A percentile compares a stretch with the other conserved stretches of the same genome.
These are phyloP conservation scores for Fragum whitleyi DNA, from an alignment of 2,888 invertebrate genomes.

Conservation along the genomic window DNA sequence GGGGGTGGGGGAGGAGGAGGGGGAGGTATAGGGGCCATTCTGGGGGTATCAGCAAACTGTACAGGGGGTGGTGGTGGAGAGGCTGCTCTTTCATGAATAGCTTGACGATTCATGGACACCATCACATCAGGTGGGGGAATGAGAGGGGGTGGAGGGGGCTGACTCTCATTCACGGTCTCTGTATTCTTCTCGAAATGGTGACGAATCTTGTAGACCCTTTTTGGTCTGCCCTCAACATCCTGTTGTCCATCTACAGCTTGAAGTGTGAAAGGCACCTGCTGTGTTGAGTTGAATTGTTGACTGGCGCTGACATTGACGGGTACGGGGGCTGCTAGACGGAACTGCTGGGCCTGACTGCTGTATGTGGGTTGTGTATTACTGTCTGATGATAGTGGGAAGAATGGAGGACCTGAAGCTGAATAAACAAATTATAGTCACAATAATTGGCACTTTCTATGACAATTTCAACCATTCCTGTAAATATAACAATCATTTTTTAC, in stretches of 20 bases:
- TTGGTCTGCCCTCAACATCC: slow-evolving; percentile 44
- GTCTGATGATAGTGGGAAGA: slow-evolving; percentile 47
- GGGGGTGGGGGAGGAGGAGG: slow-evolving; percentile 87
- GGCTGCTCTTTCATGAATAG: slow-evolving; percentile 64
- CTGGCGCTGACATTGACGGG: slow-evolving; percentile 38
- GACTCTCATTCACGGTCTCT: slow-evolving; percentile 64
- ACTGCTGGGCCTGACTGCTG: slow-evolving; percentile 46
- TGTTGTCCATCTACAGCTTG: slow-evolving; percentile 37
- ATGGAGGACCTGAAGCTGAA: slow-evolving; percentile 29
- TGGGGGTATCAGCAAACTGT: slow-evolving; percentile 63
- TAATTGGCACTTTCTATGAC: no score
- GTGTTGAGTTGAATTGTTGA: slow-evolving; percentile 28
- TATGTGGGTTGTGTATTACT: slow-evolving; percentile 50
- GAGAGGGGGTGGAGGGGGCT: slow-evolving; percentile 45
- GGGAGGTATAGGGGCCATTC: slow-evolving; percentile 59
- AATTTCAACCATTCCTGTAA: no score
- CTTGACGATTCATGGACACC: slow-evolving; percentile 38
- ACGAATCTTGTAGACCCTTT: slow-evolving; percentile 68
- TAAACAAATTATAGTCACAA: not conserved
- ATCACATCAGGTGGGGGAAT: slow-evolving; percentile 78
- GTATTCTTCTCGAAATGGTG: slow-evolving; percentile 70
- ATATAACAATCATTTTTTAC: no score
- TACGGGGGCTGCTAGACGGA: slow-evolving; percentile 54
- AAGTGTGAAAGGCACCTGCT: slow-evolving; percentile 43
- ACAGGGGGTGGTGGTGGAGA: slow-evolving; percentile 69